A percentile compares a stretch with the other conserved stretches of the same genome.
phyloP scores from a whole-genome alignment of 2,797 vertebrate species.

The Anabas testudineus region DNA sequence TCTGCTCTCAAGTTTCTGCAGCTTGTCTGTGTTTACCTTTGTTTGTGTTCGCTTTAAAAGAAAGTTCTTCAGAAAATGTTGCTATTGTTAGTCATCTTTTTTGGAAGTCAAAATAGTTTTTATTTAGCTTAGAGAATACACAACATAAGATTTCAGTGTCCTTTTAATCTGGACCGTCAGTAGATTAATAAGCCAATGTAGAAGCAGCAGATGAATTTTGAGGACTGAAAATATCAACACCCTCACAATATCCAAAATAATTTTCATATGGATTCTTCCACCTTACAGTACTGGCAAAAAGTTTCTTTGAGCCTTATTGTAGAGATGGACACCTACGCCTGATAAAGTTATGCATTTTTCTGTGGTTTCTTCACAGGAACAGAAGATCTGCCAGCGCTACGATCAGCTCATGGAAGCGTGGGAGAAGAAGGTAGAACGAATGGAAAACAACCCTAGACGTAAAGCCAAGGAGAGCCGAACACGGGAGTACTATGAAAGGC shows the following conservation, averaged over 20 bases:
- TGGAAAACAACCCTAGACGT: slow-evolving; percentile 98
- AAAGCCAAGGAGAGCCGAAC: slow-evolving; percentile 99
- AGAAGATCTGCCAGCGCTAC: slow-evolving; percentile 98
- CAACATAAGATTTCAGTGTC: not conserved
- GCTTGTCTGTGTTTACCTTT: not conserved
- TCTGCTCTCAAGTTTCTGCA: slow-evolving; percentile 11
- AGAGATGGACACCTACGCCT: slow-evolving; percentile 2
- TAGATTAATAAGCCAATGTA: not conserved
- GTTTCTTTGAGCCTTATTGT: not conserved
- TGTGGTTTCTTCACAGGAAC: slow-evolving; percentile 85
- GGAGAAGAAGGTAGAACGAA: slow-evolving; percentile 99
- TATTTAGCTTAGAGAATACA: not conserved
- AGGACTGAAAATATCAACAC: not conserved
- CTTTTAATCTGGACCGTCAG: not conserved
- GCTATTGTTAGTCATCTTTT: slow-evolving; percentile 2
- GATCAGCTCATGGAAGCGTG: slow-evolving; percentile 99
- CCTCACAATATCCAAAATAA: not conserved
- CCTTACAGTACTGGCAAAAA: not conserved
- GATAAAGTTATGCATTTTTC: slow-evolving; percentile 16
- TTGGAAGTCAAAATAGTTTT: not conserved
- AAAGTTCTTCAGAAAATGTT: not conserved
- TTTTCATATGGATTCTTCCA: not conserved
- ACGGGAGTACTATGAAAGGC: slow-evolving; percentile 98
- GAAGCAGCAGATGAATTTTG: not conserved
- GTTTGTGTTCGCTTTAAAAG: not conserved